These are phyloP conservation scores for Delphinus delphis DNA, from an alignment of 2,113 vertebrate species.

Conservation along the genomic window DNA sequence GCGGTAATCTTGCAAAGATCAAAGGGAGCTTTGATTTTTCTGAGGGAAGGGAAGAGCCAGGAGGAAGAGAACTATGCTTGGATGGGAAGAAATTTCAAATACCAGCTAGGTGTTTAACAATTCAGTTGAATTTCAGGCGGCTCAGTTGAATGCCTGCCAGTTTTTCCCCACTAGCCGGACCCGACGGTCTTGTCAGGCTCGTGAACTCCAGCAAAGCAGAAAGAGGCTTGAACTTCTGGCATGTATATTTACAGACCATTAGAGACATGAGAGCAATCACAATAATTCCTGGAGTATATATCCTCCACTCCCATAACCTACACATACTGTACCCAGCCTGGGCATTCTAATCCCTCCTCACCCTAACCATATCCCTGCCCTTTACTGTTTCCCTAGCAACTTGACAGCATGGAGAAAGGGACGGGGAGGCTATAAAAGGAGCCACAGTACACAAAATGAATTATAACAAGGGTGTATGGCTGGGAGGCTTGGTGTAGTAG, in stretches of 20 bases:
- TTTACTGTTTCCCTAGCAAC: conserved; percentile 38
- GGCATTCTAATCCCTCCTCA: conserved; percentile 13
- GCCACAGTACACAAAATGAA: neutral
- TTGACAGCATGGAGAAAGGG: neutral
- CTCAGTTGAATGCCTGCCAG: neutral
- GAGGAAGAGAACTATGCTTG: neutral
- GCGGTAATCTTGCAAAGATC: neutral
- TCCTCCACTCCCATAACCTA: neutral
- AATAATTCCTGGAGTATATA: neutral
- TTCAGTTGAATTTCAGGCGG: neutral
- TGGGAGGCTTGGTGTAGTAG: neutral
- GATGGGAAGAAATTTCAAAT: neutral
- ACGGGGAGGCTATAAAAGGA: neutral
- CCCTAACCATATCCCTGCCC: neutral
- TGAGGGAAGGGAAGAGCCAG: neutral
- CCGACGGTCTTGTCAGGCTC: neutral
- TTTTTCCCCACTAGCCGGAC: neutral
- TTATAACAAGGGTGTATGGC: neutral
- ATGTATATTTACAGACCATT: neutral
- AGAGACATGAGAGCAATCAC: neutral
- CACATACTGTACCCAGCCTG: neutral
- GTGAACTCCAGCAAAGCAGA: neutral
- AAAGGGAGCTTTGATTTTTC: neutral
- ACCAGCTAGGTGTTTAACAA: neutral
- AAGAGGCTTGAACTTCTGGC: neutral